phyloP scores from a whole-genome alignment of 2,113 vertebrate genomes.

The Balaeniceps rex region DNA sequence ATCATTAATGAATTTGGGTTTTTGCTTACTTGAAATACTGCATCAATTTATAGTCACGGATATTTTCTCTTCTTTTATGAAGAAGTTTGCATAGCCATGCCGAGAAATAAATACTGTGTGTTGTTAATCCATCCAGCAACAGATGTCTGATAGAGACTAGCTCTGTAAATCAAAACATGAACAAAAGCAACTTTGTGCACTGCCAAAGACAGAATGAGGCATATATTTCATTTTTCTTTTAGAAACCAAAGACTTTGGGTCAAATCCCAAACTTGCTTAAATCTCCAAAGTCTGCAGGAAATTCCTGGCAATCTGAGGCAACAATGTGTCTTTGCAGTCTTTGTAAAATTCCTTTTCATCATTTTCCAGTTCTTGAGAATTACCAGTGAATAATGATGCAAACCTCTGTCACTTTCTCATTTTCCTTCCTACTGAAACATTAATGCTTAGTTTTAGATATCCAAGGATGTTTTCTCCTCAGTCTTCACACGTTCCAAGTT shows the following conservation, averaged over 20 bases:
- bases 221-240: not conserved
- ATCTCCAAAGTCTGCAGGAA: not conserved
- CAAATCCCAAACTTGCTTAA: not conserved
- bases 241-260: not conserved
- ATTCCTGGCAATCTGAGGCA: not conserved
- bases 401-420: not conserved
- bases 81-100: not conserved
- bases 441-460: not conserved
- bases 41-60: not conserved
- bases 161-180: slow-evolving; percentile 37
- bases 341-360: not conserved
- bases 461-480: not conserved
- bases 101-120: slow-evolving; percentile 23
- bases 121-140: slow-evolving; percentile 47
- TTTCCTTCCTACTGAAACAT: not conserved
- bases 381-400: not conserved
- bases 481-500: not conserved
- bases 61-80: not conserved
- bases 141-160: slow-evolving; percentile 29
- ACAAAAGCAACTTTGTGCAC: slow-evolving; percentile 18
- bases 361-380: not conserved
- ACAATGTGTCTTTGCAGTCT: not conserved
- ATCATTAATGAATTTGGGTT: not conserved
- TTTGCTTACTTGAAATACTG: slow-evolving; percentile 10
- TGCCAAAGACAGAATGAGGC: not conserved